Evolutionary conservation across 1,140 invertebrate species (phyloP).

Genomic region (Drosophila willistoni): DNA sequence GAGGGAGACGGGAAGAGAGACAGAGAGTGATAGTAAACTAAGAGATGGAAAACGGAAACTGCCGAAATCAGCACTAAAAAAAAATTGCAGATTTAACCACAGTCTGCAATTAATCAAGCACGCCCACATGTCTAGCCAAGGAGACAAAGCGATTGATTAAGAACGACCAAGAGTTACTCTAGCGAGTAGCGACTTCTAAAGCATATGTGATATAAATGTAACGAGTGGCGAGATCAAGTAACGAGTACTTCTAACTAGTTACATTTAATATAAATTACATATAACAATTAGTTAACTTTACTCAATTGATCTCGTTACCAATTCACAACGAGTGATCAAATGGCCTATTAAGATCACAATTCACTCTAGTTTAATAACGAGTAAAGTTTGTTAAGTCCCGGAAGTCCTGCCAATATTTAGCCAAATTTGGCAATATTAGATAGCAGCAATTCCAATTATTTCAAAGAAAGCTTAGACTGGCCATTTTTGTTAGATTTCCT

Average conservation of each 20-base stretch:
- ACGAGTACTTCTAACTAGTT: not conserved
- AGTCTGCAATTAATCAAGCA: constrained; percentile 75
- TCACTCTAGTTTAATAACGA: too few relatives aligned
- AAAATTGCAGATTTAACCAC: constrained; percentile 53
- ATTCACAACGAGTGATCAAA: too few relatives aligned
- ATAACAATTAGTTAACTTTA: too few relatives aligned
- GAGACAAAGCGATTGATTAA: constrained; percentile 23
- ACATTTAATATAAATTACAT: too few relatives aligned
- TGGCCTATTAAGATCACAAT: too few relatives aligned
- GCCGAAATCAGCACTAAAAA: constrained; percentile 67
- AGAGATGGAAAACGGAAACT: constrained; percentile 23
- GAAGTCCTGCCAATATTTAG: not conserved
- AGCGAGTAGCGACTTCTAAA: not conserved
- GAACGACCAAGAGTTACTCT: constrained; percentile 27
- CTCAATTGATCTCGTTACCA: too few relatives aligned
- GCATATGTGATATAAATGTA: constrained; percentile 6
- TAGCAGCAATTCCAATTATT: not conserved
- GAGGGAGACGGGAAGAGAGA: constrained; percentile 27
- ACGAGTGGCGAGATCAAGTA: not conserved
- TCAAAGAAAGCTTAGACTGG: constrained; percentile 4
- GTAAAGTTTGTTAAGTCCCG: too few relatives aligned
- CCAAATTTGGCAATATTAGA: not conserved
- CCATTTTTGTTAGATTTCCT: not conserved
- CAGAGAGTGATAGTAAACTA: not conserved
- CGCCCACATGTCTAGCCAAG: constrained; percentile 39